These are phyloP conservation scores for Eurypyga helias DNA, from an alignment of 2,113 vertebrate species.

Conservation along the genomic window DNA sequence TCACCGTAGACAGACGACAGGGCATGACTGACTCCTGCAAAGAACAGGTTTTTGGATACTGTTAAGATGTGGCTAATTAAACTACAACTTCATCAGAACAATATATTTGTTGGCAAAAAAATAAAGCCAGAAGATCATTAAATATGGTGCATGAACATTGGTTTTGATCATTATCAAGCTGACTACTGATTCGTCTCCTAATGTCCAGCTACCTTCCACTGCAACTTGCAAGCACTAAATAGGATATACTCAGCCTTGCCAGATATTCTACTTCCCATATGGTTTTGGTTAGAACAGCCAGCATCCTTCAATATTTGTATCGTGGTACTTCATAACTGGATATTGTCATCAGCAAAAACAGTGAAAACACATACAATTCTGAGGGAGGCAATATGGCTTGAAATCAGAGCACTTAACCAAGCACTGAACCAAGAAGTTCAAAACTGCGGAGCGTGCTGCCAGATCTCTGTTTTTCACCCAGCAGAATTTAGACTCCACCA, in stretches of 20 bases:
- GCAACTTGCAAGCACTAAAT: not conserved
- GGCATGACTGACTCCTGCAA: not conserved
- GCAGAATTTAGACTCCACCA: not conserved
- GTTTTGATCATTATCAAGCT: not conserved
- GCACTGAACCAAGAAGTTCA: not conserved
- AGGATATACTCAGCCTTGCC: not conserved
- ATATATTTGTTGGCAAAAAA: not conserved
- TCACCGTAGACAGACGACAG: not conserved
- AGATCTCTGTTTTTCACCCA: not conserved
- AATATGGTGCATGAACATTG: not conserved
- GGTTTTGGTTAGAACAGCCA: not conserved
- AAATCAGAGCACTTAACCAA: not conserved
- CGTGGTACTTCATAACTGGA: fast-evolving
- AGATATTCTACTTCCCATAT: not conserved
- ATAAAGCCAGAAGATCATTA: not conserved
- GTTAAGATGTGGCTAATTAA: not conserved
- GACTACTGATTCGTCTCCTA: not conserved
- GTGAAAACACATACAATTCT: not conserved
- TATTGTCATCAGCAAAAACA: not conserved
- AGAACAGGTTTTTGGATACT: not conserved
- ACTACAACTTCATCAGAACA: not conserved
- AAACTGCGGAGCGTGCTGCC: not conserved
- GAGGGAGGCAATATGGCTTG: not conserved
- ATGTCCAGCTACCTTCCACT: not conserved
- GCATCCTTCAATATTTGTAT: not conserved